These are phyloP conservation scores for Paramisgurnus dabryanus DNA, from an alignment of 2,113 vertebrate genomes.

Conservation along the genomic window DNA sequence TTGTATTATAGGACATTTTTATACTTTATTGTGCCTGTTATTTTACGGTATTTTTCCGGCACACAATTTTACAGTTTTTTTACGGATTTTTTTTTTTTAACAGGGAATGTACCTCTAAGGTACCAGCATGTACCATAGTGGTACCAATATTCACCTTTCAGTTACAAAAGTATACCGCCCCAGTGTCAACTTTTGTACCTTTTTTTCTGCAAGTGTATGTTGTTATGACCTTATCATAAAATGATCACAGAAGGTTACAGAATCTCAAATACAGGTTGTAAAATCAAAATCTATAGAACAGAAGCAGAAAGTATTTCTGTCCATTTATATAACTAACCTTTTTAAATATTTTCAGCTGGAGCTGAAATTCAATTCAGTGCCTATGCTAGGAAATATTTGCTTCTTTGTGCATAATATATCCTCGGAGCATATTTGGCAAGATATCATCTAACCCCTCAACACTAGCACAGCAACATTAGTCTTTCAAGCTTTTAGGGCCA, in stretches of 20 bases:
- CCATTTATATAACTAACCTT: slow-evolving; percentile 38
- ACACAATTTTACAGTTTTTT: too few species aligned
- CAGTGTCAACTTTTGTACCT: too few species aligned
- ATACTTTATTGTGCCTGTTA: too few species aligned
- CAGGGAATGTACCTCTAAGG: too few species aligned
- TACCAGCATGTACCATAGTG: too few species aligned
- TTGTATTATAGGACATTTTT: too few species aligned
- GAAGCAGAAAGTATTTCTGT: neutral
- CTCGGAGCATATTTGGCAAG: neutral
- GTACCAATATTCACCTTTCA: too few species aligned
- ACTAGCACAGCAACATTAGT: slow-evolving; percentile 53
- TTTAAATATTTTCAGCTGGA: slow-evolving; percentile 1
- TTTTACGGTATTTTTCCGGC: too few species aligned
- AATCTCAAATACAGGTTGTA: neutral
- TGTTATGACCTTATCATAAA: neutral
- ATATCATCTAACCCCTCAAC: slow-evolving; percentile 45
- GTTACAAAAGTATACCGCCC: too few species aligned
- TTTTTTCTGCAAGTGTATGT: too few species aligned
- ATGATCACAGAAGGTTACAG: neutral
- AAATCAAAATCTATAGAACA: neutral
- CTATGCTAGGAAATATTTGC: slow-evolving; percentile 33
- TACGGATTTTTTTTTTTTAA: too few species aligned
- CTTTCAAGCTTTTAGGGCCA: slow-evolving; percentile 76
- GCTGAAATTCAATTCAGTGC: slow-evolving; percentile 10
- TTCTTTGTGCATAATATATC: slow-evolving; percentile 4